phyloP scores from a whole-genome alignment of 2,888 invertebrate species.

The Cephus runcator region DNA sequence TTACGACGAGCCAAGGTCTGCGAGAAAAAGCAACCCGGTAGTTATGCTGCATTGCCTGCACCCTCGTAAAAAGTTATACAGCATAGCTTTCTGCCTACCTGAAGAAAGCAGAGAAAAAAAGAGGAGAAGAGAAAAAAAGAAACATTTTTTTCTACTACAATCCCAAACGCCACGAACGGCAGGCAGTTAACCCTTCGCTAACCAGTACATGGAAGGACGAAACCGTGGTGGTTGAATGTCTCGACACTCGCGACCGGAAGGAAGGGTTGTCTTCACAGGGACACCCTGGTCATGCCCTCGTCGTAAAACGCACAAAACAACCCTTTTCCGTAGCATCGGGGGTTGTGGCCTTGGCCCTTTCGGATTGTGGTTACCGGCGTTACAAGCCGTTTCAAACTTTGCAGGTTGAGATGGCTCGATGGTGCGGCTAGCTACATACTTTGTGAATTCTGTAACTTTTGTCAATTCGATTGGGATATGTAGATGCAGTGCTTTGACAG shows the following conservation, averaged over 20 bases:
- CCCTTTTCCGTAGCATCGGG: conserved; percentile 39
- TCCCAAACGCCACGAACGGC: conserved; percentile 31
- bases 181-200: conserved; percentile 48
- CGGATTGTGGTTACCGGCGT: conserved; percentile 13
- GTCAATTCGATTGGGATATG: neutral
- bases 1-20: conserved; percentile 60
- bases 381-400: conserved; percentile 14
- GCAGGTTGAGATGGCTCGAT: neutral
- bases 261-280: conserved; percentile 43
- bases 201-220: conserved; percentile 13
- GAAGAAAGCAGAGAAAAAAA: conserved; percentile 20
- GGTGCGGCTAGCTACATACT: neutral
- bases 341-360: conserved; percentile 36
- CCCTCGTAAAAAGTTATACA: conserved; percentile 50
- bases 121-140: conserved; percentile 24
- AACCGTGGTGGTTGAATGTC: neutral
- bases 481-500: neutral
- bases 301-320: conserved; percentile 48
- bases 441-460: neutral
- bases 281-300: neutral
- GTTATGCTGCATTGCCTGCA: conserved; percentile 30
- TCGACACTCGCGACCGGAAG: conserved; percentile 38
- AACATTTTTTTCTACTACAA: conserved; percentile 33
- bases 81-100: conserved; percentile 38
- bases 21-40: conserved; percentile 23